Conservation (phyloP, 1,140 invertebrate genomes). For the Ptiloglossa arizonensis region DNA sequence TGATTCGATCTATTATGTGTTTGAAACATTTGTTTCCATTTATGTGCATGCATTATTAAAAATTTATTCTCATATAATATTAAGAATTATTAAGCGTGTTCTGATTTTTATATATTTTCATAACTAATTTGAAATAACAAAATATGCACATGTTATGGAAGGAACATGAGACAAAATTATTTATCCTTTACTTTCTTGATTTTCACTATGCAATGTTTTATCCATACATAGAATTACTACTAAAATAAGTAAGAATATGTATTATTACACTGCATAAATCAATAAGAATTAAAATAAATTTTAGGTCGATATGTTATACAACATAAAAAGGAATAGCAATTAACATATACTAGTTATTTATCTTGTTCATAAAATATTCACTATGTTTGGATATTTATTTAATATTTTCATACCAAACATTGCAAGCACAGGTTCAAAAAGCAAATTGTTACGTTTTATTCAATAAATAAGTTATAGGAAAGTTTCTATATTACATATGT, state of each 20-base stretch:
- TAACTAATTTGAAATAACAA: background rate
- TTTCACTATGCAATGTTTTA: background rate
- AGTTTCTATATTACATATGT: constrained; percentile 31
- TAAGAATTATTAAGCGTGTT: background rate
- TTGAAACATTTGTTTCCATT: background rate
- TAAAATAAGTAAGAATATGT: background rate
- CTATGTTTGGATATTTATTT: constrained; percentile 7
- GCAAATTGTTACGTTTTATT: background rate
- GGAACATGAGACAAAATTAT: background rate
- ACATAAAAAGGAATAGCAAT: constrained; percentile 17
- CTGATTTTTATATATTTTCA: background rate
- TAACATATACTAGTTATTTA: background rate
- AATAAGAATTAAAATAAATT: constrained; percentile 7
- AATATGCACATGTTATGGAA: background rate
- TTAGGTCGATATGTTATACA: background rate
- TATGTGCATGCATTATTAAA: constrained; percentile 5
- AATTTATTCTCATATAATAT: background rate
- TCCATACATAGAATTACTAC: background rate
- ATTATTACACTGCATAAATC: constrained; percentile 3
- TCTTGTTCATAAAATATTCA: constrained; percentile 12
- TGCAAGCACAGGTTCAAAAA: background rate
- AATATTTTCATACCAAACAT: constrained; percentile 4
- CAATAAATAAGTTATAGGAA: constrained; percentile 40
- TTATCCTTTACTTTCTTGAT: background rate
- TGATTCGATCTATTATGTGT: background rate